A percentile compares a stretch with the other conserved stretches of the same genome.
phyloP scores from a whole-genome alignment of 2,888 invertebrate genomes.

The Megastigmus dorsalis region DNA sequence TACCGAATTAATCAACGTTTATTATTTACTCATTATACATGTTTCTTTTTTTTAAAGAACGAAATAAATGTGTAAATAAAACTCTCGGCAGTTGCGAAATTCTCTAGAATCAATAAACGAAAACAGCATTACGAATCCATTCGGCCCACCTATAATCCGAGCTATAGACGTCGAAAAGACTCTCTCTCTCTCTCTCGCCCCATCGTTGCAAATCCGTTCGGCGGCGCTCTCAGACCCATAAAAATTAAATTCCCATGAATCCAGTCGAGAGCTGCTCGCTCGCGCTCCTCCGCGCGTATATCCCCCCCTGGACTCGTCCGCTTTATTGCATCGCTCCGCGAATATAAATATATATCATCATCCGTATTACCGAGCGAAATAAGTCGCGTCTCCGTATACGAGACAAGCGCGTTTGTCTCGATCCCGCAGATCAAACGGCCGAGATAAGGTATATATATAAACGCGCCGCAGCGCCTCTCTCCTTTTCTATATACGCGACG shows the following conservation, averaged over 20 bases:
- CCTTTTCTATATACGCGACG: too few relatives aligned
- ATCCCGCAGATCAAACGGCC: slow-evolving; percentile 49
- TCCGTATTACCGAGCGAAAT: slow-evolving; percentile 50
- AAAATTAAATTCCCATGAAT: slow-evolving; percentile 51
- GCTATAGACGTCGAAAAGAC: background rate
- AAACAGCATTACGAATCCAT: slow-evolving; percentile 24
- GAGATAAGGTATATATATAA: slow-evolving; percentile 49
- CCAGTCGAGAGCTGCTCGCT: background rate
- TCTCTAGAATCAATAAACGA: slow-evolving; percentile 13
- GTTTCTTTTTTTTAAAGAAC: too few relatives aligned
- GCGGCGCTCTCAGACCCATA: slow-evolving; percentile 11
- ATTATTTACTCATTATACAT: too few relatives aligned
- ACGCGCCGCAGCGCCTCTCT: too few relatives aligned
- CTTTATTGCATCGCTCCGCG: slow-evolving; percentile 50
- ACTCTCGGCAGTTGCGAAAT: too few relatives aligned
- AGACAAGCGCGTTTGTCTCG: slow-evolving; percentile 8
- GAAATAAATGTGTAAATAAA: too few relatives aligned
- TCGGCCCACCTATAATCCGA: slow-evolving; percentile 2
- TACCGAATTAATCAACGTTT: too few relatives aligned
- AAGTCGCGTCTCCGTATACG: slow-evolving; percentile 17
- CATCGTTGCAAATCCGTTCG: background rate
- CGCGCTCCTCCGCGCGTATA: too few relatives aligned
- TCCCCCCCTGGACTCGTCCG: too few relatives aligned
- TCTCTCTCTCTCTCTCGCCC: background rate
- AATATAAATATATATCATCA: slow-evolving; percentile 53